Evolutionary conservation across 2,113 vertebrate genomes (phyloP).

Genomic region (Colinus virginianus): DNA sequence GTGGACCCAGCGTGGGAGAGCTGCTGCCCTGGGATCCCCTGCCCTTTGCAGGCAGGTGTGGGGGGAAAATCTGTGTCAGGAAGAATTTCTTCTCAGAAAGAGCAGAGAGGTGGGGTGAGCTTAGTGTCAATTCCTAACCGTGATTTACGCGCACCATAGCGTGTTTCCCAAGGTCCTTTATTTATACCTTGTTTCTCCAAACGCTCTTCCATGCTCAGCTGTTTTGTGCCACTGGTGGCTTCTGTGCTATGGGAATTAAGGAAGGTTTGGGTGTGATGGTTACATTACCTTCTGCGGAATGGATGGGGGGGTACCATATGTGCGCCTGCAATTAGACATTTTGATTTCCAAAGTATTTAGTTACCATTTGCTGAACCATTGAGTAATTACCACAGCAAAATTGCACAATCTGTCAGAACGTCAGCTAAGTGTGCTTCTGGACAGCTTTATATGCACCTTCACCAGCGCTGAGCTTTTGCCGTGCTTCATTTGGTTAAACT

Average conservation of each 20-base stretch:
- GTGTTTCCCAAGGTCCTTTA: background rate
- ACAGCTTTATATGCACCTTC: slow-evolving; percentile 70
- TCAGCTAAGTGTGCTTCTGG: slow-evolving; percentile 69
- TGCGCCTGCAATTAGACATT: slow-evolving; percentile 73
- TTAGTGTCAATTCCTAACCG: background rate
- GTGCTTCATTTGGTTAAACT: background rate
- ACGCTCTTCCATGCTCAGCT: background rate
- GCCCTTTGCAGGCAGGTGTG: fast-evolving
- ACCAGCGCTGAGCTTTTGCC: slow-evolving; percentile 8
- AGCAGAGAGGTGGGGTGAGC: no score
- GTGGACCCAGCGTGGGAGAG: fast-evolving
- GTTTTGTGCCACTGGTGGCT: slow-evolving; percentile 13
- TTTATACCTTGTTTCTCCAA: background rate
- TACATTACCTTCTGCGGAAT: slow-evolving; percentile 57
- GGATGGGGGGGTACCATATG: slow-evolving; percentile 68
- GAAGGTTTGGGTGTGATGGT: slow-evolving; percentile 70
- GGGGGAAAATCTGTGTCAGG: no score
- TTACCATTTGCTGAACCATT: slow-evolving; percentile 81
- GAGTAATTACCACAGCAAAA: slow-evolving; percentile 76
- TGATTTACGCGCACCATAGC: fast-evolving
- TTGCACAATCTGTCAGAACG: slow-evolving; percentile 75
- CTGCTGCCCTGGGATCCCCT: fast-evolving
- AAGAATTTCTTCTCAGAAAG: no score
- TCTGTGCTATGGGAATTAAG: slow-evolving; percentile 4
- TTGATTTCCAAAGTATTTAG: slow-evolving; percentile 76